These are phyloP conservation scores for Pogonocherus hispidulus DNA, from an alignment of 2,888 invertebrate genomes.

Conservation along the genomic window DNA sequence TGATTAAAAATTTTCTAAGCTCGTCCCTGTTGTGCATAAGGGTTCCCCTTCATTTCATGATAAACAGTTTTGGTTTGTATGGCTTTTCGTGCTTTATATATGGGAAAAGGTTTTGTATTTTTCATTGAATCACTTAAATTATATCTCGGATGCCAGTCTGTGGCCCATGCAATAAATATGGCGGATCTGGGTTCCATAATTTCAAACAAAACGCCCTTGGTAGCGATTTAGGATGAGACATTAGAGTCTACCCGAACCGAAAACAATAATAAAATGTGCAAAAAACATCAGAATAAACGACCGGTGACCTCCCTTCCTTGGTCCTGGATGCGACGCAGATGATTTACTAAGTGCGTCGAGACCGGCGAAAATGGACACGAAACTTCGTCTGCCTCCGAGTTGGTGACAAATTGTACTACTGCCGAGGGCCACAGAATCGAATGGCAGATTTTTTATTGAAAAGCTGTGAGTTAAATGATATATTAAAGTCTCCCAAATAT, in stretches of 20 bases:
- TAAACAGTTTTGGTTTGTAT: neutral
- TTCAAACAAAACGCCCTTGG: conserved; percentile 40
- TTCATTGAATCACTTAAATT: neutral
- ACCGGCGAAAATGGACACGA: conserved; percentile 45
- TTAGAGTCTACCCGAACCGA: conserved; percentile 44
- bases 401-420: conserved; percentile 43
- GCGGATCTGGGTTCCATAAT: conserved; percentile 34
- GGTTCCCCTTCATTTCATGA: neutral
- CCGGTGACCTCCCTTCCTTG: conserved; percentile 42
- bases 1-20: too few species aligned
- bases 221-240: conserved; percentile 50
- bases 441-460: neutral
- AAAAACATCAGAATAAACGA: conserved; percentile 55
- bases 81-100: neutral
- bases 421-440: conserved; percentile 36
- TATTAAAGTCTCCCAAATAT: too few species aligned
- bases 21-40: too few species aligned
- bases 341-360: conserved; percentile 53
- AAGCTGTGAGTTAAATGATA: neutral
- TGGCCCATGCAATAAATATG: conserved; percentile 1
- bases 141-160: neutral
- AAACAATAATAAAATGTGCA: conserved; percentile 56
- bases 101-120: neutral
- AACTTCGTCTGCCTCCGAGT: conserved; percentile 35
- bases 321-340: conserved; percentile 50